These are phyloP conservation scores for Panthera uncia DNA, from an alignment of 2,113 vertebrate genomes.

Conservation along the genomic window DNA sequence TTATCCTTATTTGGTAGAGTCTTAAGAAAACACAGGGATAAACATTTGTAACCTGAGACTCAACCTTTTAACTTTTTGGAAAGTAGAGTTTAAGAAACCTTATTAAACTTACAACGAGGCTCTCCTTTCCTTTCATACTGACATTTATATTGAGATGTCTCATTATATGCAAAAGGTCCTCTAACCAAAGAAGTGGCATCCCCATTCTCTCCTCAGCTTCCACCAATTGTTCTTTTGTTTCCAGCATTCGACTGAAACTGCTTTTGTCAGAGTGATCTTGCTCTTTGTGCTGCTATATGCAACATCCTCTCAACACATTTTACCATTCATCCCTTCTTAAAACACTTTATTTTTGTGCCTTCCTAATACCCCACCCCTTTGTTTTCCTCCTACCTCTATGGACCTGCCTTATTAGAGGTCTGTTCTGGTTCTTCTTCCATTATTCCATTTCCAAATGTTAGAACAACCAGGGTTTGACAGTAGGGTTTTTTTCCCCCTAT, in stretches of 20 bases:
- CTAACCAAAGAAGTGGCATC: neutral
- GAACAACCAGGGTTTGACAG: neutral
- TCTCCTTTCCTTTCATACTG: neutral
- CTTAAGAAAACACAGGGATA: neutral
- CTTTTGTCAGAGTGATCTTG: neutral
- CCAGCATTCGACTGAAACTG: neutral
- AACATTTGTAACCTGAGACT: neutral
- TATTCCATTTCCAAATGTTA: neutral
- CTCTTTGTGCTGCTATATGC: neutral
- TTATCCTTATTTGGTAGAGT: neutral
- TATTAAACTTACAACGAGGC: neutral
- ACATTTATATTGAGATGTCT: neutral
- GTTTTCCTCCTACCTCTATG: neutral
- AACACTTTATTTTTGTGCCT: neutral
- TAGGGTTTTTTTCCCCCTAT: neutral
- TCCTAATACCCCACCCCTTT: neutral
- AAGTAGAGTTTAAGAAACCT: neutral
- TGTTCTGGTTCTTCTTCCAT: neutral
- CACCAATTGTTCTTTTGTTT: neutral
- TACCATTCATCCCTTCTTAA: neutral
- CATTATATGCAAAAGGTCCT: neutral
- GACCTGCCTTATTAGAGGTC: neutral
- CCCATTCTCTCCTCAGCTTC: neutral
- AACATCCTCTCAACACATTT: neutral
- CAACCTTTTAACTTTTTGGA: neutral